Base-by-base conservation (phyloP, 2,113 vertebrate species). In the Eulemur rufifrons region DNA sequence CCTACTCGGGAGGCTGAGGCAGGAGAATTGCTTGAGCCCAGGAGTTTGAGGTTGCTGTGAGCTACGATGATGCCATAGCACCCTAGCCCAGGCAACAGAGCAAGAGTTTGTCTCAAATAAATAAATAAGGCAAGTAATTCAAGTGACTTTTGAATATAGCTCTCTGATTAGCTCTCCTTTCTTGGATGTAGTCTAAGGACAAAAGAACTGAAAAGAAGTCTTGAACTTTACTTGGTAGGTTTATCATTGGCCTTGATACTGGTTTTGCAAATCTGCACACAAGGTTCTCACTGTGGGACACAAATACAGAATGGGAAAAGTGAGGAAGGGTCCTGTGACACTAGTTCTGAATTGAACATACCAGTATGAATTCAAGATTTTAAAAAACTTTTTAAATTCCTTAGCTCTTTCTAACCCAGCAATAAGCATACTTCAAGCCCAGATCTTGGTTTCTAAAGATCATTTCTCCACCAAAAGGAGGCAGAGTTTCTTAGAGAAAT, bases 361-460 rank as follows among this genome's bases (percentile, higher is more conserved):
- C 61, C 14, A 17, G 18, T 52, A 15, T 39, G 13, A 90, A 45
- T 9, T 37, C 21, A 37, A 94, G 73, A 66, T 56, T 71, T 89
- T 32, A 12, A 18, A 68, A 78, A 78, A 89, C 45, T 17, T 86
- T 50, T 85, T 86, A 5, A 12, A 20, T 47, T 42, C 63, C 56
- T 80, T 52, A 54, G 34, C 21, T 91, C 32, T 71, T 78, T 42
- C 71, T 80, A 50, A 15, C 3, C 34, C 39, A 82, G 59, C 61
- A 73, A 54, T 15, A 32, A 88, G 39, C n/a, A 37, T 21, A 34
- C 20, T 45, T 85, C 34, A 54, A 56, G 39, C 52, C 45, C 42
- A 64, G 13, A 90, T 68, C n/a, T 61, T 89, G 73, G 73, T 77
- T 86, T 97, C 68, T 50, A 89, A 94, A 73, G 21, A 32, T 42